A percentile compares a stretch with the other conserved stretches of the same genome.
These are phyloP conservation scores for Triplophysa yarkandensis DNA, from an alignment of 2,797 vertebrate genomes.

Conservation along the genomic window DNA sequence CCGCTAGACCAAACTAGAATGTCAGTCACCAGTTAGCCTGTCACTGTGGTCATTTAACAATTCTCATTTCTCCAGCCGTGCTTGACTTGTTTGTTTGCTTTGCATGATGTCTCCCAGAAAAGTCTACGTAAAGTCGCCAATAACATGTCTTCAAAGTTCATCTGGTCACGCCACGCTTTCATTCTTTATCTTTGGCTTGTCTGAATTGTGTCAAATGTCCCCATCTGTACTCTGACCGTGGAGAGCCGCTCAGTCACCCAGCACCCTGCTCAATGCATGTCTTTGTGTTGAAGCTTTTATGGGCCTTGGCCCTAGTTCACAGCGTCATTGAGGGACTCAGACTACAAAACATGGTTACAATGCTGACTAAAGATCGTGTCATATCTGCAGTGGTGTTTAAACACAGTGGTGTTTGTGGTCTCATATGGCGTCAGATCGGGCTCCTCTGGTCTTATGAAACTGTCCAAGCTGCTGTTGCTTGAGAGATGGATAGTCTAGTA, in stretches of 20 bases:
- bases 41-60: conserved; percentile 36
- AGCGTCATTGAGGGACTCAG: conserved; percentile 33
- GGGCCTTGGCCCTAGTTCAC: conserved; percentile 37
- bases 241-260: conserved; percentile 42
- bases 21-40: conserved; percentile 3
- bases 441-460: conserved; percentile 9
- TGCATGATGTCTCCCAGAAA: conserved; percentile 41
- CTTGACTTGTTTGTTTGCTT: conserved; percentile 48
- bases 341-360: conserved; percentile 47
- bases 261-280: conserved; percentile 37
- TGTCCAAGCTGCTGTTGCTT: conserved; percentile 19
- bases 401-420: conserved; percentile 40
- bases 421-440: conserved; percentile 22
- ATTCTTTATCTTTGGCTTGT: conserved; percentile 17
- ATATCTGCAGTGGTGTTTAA: conserved; percentile 34
- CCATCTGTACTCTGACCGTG: conserved; percentile 38
- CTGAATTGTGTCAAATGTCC: conserved; percentile 41
- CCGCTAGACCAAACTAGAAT: conserved; percentile 21
- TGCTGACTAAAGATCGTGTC: conserved; percentile 34
- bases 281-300: conserved; percentile 50
- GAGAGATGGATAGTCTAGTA: conserved; percentile 1
- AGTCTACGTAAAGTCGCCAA: conserved; percentile 14
- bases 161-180: conserved; percentile 31
- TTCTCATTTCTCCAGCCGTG: conserved; percentile 30
- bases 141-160: conserved; percentile 27